These are phyloP conservation scores for Archips xylosteana DNA, from an alignment of 2,888 invertebrate species.

Conservation along the genomic window DNA sequence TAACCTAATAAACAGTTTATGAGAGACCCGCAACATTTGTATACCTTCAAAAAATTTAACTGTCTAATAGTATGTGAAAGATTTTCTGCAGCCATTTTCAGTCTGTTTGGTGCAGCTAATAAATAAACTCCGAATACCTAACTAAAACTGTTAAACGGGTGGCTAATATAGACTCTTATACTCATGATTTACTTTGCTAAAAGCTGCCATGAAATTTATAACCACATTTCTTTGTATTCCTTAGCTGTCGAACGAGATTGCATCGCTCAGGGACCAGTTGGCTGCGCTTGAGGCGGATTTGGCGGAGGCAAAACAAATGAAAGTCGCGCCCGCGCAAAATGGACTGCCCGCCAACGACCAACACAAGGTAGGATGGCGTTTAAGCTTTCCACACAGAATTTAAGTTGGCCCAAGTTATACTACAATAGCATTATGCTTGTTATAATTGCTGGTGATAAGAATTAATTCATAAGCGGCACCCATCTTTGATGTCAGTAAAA, in stretches of 20 bases:
- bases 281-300: constrained; percentile 66
- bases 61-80: too few species aligned
- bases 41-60: not conserved
- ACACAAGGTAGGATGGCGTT: constrained; percentile 60
- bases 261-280: constrained; percentile 63
- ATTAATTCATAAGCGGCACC: too few species aligned
- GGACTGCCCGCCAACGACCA: constrained; percentile 68
- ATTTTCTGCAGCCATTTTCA: too few species aligned
- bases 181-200: too few species aligned
- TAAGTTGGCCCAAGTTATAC: not conserved
- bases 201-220: too few species aligned
- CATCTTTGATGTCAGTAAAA: too few species aligned
- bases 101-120: too few species aligned
- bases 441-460: too few species aligned
- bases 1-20: not conserved
- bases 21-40: not conserved
- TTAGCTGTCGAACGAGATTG: constrained; percentile 65
- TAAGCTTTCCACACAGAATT: not conserved
- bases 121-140: not conserved
- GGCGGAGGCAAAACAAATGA: constrained; percentile 69
- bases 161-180: too few species aligned
- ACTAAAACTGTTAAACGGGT: too few species aligned
- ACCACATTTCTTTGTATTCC: constrained; percentile 45
- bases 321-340: constrained; percentile 72
- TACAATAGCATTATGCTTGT: not conserved